These are phyloP conservation scores for Carcina quercana DNA, from an alignment of 2,888 invertebrate species.

Conservation along the genomic window DNA sequence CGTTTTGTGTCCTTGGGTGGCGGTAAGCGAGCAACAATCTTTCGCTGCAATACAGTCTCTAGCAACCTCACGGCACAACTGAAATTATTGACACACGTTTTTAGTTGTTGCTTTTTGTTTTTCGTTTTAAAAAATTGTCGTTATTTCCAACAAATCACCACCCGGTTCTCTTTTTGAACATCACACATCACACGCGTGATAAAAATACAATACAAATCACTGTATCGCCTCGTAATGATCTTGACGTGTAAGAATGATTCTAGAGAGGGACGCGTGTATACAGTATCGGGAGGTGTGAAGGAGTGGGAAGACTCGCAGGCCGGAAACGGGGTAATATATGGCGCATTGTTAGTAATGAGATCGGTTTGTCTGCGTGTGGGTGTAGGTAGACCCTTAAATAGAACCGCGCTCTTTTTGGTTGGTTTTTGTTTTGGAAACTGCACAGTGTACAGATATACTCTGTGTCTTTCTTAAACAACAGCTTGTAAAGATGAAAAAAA, in stretches of 20 bases:
- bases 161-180: too few relatives aligned
- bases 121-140: too few relatives aligned
- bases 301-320: constrained; percentile 44
- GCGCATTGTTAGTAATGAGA: constrained; percentile 72
- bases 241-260: constrained; percentile 53
- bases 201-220: constrained; percentile 56
- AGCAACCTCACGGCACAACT: too few relatives aligned
- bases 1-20: too few relatives aligned
- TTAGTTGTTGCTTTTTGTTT: too few relatives aligned
- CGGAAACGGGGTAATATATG: constrained; percentile 71
- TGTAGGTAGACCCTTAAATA: constrained; percentile 9
- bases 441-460: too few relatives aligned
- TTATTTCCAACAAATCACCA: too few relatives aligned
- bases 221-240: constrained; percentile 67
- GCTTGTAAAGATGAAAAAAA: background rate
- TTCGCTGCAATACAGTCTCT: too few relatives aligned
- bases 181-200: too few relatives aligned
- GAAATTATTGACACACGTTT: too few relatives aligned
- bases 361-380: constrained; percentile 53
- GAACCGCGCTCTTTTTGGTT: constrained; percentile 1
- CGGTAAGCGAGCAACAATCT: too few relatives aligned
- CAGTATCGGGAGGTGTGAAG: constrained; percentile 17
- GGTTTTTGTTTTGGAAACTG: constrained; percentile 2
- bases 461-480: too few relatives aligned
- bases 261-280: constrained; percentile 31